Evolutionary conservation across 1,140 invertebrate genomes (phyloP).

Genomic region (Aphelinus certus): DNA sequence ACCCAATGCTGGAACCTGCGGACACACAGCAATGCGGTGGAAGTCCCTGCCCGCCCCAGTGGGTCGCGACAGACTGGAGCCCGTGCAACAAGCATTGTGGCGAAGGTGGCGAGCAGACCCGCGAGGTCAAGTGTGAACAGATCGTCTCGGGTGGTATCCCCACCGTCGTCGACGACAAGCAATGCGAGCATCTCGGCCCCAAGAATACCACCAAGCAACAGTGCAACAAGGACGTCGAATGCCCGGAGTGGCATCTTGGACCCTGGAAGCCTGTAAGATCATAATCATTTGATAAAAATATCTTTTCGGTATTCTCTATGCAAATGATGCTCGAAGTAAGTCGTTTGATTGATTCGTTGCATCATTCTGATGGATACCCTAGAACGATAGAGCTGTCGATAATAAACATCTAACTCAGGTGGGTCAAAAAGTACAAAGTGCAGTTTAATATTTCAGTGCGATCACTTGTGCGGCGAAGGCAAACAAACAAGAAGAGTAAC

Average conservation of each 20-base stretch:
- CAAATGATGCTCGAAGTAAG: too few species aligned
- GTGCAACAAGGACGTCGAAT: constrained; percentile 81
- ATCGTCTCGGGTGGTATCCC: constrained; percentile 72
- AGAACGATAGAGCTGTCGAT: too few species aligned
- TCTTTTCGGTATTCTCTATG: too few species aligned
- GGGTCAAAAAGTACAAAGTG: constrained; percentile 11
- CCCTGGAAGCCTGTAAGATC: constrained; percentile 84
- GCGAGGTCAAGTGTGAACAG: constrained; percentile 83
- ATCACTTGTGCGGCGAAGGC: constrained; percentile 88
- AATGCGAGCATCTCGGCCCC: constrained; percentile 75
- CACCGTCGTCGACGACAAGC: constrained; percentile 76
- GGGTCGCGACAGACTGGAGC: constrained; percentile 84
- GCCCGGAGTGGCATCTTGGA: constrained; percentile 84
- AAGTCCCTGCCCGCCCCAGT: constrained; percentile 84
- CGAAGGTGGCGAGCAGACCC: constrained; percentile 74
- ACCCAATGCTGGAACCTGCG: constrained; percentile 74
- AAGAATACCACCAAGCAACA: constrained; percentile 76
- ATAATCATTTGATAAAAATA: too few species aligned
- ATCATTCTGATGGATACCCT: too few species aligned
- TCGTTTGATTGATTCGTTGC: too few species aligned
- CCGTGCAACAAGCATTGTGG: constrained; percentile 86
- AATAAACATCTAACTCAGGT: constrained; percentile 16
- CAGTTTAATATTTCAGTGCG: constrained; percentile 71
- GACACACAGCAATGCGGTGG: constrained; percentile 77
- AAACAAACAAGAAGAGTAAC: constrained; percentile 77